These are phyloP conservation scores for Malthinus seriepunctatus DNA, from an alignment of 2,888 invertebrate genomes.

Conservation along the genomic window DNA sequence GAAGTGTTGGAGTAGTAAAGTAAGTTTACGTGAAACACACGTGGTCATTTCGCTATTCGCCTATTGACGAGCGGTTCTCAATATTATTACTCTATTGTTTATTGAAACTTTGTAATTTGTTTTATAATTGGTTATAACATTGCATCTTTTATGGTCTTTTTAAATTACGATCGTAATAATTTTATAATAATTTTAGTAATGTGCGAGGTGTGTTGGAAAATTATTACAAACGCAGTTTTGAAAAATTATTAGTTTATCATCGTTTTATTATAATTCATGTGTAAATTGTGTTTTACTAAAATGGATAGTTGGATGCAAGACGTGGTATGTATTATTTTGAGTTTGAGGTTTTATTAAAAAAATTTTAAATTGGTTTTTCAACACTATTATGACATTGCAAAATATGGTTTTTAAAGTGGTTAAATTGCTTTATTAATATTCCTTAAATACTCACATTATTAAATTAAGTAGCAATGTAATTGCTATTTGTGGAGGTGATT, in stretches of 20 bases:
- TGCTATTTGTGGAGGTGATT: no score
- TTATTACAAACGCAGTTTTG: neutral
- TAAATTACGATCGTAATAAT: neutral
- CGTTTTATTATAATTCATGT: conserved; percentile 20
- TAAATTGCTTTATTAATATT: no score
- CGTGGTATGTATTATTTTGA: conserved; percentile 53
- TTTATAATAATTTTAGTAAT: neutral
- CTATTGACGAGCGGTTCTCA: conserved; percentile 36
- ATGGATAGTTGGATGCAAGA: conserved; percentile 56
- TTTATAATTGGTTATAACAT: neutral
- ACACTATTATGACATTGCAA: no score
- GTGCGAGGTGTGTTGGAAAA: neutral
- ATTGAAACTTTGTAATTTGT: neutral
- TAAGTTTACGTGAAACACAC: conserved; percentile 31
- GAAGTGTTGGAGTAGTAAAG: conserved; percentile 22
- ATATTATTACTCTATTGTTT: conserved; percentile 21
- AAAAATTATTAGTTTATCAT: conserved; percentile 17
- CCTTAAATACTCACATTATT: no score
- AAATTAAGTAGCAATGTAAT: no score
- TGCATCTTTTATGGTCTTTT: neutral
- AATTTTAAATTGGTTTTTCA: conserved; percentile 5
- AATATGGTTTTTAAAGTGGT: no score
- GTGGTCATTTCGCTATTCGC: conserved; percentile 40
- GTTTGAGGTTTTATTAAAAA: conserved; percentile 10
- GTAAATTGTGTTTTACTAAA: conserved; percentile 18